Percentiles rank a stretch among this genome's conserved stretches.
phyloP scores from a whole-genome alignment of 2,888 invertebrate genomes.

The Dryomyza anilis region DNA sequence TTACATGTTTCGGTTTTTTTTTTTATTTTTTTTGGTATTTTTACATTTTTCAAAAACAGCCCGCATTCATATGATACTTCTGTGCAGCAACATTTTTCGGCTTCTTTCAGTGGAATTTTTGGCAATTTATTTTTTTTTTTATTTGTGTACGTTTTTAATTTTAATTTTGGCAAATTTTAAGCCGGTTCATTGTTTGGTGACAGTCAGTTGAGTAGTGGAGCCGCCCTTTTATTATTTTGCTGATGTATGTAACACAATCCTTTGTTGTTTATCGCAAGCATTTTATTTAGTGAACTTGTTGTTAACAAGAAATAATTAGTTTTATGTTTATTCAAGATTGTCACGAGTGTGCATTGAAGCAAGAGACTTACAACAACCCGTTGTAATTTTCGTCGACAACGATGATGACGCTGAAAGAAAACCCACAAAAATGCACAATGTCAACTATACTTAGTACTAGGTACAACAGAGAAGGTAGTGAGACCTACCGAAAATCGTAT shows the following conservation, averaged over 20 bases:
- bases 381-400: background rate
- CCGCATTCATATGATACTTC: too few species aligned
- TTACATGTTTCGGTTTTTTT: too few species aligned
- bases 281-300: too few species aligned
- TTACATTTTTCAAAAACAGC: too few species aligned
- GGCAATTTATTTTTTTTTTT: background rate
- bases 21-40: too few species aligned
- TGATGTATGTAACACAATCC: too few species aligned
- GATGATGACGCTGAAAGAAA: background rate
- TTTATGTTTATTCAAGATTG: slow-evolving; percentile 21
- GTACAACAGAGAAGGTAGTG: background rate
- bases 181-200: too few species aligned
- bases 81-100: slow-evolving; percentile 17
- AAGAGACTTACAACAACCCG: slow-evolving; percentile 20
- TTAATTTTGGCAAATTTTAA: too few species aligned
- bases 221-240: too few species aligned
- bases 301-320: slow-evolving; percentile 16
- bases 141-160: too few species aligned
- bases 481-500: background rate
- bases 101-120: background rate
- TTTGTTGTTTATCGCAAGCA: too few species aligned
- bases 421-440: background rate
- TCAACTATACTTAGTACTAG: background rate
- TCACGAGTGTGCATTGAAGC: slow-evolving; percentile 29
- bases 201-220: too few species aligned